Evolutionary conservation across 1,140 invertebrate genomes (phyloP), one percentile per base, ranked within the genome.

Genomic region (Drosophila subobscura): DNA sequence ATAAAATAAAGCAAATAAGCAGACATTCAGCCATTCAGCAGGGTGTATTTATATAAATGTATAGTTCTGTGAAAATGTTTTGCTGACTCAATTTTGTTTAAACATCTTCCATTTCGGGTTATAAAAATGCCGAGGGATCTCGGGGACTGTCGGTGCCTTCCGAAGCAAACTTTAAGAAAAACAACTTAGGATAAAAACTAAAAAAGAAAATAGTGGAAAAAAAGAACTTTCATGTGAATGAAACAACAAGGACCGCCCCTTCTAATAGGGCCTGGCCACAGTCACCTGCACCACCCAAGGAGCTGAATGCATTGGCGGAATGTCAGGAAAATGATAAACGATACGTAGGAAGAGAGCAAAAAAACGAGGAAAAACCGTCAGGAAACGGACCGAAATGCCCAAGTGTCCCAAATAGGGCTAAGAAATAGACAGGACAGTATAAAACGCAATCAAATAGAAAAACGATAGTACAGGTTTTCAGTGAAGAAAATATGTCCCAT

Each of bases 321-420:
- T 66, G 55, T 52, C 67, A 55, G 55, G 60, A 70, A 60, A 65
- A 66, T 68, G 54, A 74, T 49, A 79, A 79, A 78, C 60, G 42
- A 57, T 66, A 57, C 53, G n/a, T 20, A 20, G 16, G 16, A 20
- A 20, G 16, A 40, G 22, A 42, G 33, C 33, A 50, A 53, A 20
- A 72, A 64, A 57, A 52, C 33, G 49, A 58, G 29, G 4, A 51
- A 65, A 65, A 68, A 51, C 55, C 63, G 45, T 74, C 45, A 70
- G 65, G 68, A 74, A 58, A 59, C 37, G 51, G 25, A 57, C 42
- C 29, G 40, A 60, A 70, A 68, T 63, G 67, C 59, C 67, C 63
- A 77, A 80, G 63, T 85, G 80, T 77, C 80, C 80, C 77, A 84
- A 77, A 84, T 84, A 85, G 80, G 53, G 42, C 45, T 59, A 47